Percentiles rank a stretch among this genome's conserved stretches.
Evolutionary conservation across 2,797 vertebrate species (phyloP).

Genomic region (Aselliscus stoliczkanus): DNA sequence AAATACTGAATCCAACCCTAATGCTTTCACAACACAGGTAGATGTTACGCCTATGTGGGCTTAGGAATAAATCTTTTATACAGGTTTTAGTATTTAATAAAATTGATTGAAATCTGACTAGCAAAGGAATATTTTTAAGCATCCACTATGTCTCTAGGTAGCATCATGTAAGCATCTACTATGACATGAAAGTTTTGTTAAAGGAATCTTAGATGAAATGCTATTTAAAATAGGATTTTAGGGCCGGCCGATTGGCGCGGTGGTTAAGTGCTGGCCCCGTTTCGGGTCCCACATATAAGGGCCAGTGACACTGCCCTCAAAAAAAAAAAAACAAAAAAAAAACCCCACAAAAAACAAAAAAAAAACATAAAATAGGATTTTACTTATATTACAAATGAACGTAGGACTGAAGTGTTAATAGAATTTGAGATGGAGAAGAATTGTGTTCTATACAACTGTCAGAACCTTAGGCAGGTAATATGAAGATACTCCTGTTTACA

Average conservation of each 20-base stretch:
- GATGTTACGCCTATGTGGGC: background rate
- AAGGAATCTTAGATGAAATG: background rate
- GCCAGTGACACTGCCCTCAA: too few relatives aligned
- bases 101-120: background rate
- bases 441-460: background rate
- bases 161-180: slow-evolving; percentile 14
- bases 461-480: background rate
- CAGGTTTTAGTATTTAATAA: background rate
- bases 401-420: background rate
- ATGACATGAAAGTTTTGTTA: background rate
- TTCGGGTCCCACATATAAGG: too few relatives aligned
- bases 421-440: background rate
- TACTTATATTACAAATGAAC: background rate
- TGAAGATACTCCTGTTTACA: background rate
- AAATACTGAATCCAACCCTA: background rate
- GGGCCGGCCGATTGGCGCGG: too few relatives aligned
- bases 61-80: background rate
- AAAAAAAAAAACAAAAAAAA: too few relatives aligned
- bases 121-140: background rate
- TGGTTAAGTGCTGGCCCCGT: too few relatives aligned
- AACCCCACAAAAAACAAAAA: too few relatives aligned
- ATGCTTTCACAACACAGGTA: background rate
- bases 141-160: background rate
- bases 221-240: background rate
- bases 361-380: slow-evolving; percentile 1